Evolutionary conservation across 2,797 vertebrate species (phyloP).

Genomic region (Chiroxiphia lanceolata): DNA sequence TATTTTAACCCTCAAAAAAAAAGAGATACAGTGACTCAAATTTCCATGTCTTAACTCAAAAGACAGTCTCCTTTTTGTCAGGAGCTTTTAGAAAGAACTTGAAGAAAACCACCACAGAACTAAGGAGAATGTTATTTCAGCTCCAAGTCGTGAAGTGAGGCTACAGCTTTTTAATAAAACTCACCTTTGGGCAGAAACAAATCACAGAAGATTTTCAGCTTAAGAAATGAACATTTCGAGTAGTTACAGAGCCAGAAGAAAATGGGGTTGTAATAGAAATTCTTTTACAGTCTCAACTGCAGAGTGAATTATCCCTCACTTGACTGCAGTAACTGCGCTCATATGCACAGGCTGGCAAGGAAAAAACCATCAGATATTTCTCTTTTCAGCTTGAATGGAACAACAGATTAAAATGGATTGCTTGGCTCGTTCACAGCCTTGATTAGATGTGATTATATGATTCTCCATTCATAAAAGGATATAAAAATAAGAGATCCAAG

Average conservation of each 20-base stretch:
- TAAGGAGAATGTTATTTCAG: not conserved
- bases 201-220: not conserved
- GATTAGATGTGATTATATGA: not conserved
- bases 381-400: not conserved
- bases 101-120: not conserved
- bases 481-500: not conserved
- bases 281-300: not conserved
- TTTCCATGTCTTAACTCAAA: not conserved
- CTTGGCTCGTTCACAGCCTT: not conserved
- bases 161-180: not conserved
- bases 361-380: not conserved
- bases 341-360: not conserved
- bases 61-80: not conserved
- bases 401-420: conserved; percentile 12
- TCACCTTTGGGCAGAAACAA: conserved; percentile 2
- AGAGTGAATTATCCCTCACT: conserved; percentile 15
- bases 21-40: not conserved
- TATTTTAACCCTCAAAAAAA: not conserved
- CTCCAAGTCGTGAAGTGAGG: not conserved
- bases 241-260: not conserved
- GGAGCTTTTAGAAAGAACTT: not conserved
- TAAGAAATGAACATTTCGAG: not conserved
- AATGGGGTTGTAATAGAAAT: conserved; percentile 19
- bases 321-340: not conserved
- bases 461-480: not conserved